phyloP scores from a whole-genome alignment of 2,888 invertebrate genomes.

The Elegia similella region DNA sequence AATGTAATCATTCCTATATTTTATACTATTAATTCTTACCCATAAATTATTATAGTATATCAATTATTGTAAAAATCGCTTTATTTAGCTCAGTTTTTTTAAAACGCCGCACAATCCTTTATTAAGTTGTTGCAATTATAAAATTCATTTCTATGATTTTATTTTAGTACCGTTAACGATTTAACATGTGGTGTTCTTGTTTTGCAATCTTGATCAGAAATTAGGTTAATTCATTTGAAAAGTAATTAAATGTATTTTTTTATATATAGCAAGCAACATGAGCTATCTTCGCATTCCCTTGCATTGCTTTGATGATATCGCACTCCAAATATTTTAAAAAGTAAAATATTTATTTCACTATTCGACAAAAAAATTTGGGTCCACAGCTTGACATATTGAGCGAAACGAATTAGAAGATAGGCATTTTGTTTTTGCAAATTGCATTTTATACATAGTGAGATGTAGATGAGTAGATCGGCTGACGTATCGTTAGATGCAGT shows the following conservation, averaged over 20 bases:
- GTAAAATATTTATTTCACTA: background rate
- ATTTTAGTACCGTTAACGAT: too few species aligned
- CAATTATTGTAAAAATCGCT: too few species aligned
- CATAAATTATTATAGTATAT: too few species aligned
- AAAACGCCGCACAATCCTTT: too few species aligned
- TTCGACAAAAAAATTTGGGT: conserved; percentile 52
- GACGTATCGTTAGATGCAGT: conserved; percentile 22
- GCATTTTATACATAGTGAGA: conserved; percentile 19
- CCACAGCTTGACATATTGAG: conserved; percentile 63
- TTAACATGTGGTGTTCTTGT: background rate
- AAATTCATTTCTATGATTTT: too few species aligned
- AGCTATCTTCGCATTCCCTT: too few species aligned
- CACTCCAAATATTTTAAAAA: background rate
- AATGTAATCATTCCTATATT: background rate
- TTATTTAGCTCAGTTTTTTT: too few species aligned
- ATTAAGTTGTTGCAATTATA: too few species aligned
- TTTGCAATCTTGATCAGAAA: background rate
- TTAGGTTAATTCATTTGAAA: too few species aligned
- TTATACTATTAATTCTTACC: background rate
- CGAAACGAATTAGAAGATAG: conserved; percentile 66
- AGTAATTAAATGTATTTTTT: too few species aligned
- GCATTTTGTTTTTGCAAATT: conserved; percentile 31
- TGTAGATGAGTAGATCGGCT: conserved; percentile 16
- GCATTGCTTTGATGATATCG: background rate
- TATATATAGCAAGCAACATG: too few species aligned